phyloP scores from a whole-genome alignment of 2,888 invertebrate species.

The Sussaba pulchella region DNA sequence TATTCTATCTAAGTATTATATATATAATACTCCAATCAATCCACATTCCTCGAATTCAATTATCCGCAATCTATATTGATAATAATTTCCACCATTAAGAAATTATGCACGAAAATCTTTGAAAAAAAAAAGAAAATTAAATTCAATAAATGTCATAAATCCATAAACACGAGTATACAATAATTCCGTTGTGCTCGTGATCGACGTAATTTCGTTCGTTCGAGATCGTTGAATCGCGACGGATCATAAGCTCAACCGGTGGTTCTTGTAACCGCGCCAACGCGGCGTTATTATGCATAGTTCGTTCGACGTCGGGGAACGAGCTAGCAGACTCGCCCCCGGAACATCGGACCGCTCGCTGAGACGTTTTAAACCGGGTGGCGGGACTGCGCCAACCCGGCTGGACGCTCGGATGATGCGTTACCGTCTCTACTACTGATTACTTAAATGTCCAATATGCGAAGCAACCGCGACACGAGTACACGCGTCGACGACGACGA shows the following conservation, averaged over 20 bases:
- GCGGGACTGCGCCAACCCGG: constrained; percentile 17
- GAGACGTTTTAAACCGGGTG: constrained; percentile 16
- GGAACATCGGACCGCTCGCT: constrained; percentile 21
- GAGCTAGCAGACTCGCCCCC: constrained; percentile 29
- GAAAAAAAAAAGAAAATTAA: no score
- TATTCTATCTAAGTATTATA: no score
- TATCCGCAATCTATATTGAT: no score
- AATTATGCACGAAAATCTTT: no score
- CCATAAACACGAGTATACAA: no score
- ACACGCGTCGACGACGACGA: constrained; percentile 35
- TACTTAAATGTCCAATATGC: constrained; percentile 71
- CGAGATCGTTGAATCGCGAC: not conserved
- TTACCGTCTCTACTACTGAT: constrained; percentile 56
- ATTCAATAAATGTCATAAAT: no score
- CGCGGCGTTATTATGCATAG: not conserved
- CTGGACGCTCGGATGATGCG: constrained; percentile 34
- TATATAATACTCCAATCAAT: no score
- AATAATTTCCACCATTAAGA: no score
- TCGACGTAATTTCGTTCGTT: not conserved
- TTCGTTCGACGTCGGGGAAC: not conserved
- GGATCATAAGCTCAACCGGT: not conserved
- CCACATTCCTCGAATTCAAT: no score
- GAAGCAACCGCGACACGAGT: constrained; percentile 44
- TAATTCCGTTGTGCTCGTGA: no score
- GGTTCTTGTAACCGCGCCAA: not conserved